phyloP scores from a whole-genome alignment of 2,888 invertebrate species.

The Phengaris alcon region DNA sequence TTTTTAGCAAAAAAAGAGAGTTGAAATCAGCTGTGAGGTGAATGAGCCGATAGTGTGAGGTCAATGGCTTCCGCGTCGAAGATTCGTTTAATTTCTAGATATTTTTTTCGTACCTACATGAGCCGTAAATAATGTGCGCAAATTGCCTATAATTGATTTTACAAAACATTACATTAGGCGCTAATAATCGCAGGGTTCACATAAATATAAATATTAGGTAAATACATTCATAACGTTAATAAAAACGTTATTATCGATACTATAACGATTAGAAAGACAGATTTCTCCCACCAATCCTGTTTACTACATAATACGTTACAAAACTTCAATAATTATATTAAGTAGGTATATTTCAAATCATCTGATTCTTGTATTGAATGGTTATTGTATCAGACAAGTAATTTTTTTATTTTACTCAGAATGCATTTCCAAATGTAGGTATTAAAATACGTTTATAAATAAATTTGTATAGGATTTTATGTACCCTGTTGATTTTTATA shows the following conservation, averaged over 20 bases:
- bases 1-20: too few species aligned
- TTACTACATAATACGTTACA: neutral
- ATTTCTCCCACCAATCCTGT: too few species aligned
- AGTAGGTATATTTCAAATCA: neutral
- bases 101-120: too few species aligned
- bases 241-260: too few species aligned
- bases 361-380: neutral
- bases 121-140: too few species aligned
- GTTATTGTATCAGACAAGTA: slow-evolving; percentile 10
- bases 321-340: neutral
- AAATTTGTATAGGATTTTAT: slow-evolving; percentile 29
- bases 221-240: neutral
- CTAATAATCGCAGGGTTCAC: neutral
- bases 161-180: neutral
- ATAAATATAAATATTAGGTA: neutral
- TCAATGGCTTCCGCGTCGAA: too few species aligned
- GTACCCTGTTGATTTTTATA: slow-evolving; percentile 29
- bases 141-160: too few species aligned
- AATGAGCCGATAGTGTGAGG: too few species aligned
- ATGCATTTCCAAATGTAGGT: slow-evolving; percentile 25
- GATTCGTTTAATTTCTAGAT: too few species aligned
- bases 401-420: slow-evolving; percentile 9
- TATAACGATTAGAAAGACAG: too few species aligned
- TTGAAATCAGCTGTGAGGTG: too few species aligned
- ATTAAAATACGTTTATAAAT: slow-evolving; percentile 22